Base-by-base conservation (phyloP, 2,888 invertebrate species). In the Tenodera sinensis region DNA sequence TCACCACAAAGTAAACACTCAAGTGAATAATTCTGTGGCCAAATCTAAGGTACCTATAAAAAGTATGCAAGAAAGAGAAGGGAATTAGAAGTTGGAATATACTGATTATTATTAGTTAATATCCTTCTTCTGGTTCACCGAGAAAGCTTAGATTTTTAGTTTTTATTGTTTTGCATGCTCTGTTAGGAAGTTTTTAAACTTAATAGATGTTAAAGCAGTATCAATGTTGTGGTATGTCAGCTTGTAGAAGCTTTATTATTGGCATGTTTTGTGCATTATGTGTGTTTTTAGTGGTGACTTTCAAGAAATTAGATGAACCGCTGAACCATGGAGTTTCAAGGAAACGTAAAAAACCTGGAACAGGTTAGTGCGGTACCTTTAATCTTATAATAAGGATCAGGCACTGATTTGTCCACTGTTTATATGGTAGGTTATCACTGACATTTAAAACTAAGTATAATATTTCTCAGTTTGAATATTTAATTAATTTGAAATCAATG, bases 311-410 rank as follows among this genome's bases (percentile, higher is more conserved):
- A 92, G 93, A 93, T 90, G 91, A 91, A 88, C 90, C 90, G 85
- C 88, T 88, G 90, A 91, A 90, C 91, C 90, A 89, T 89, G 91
- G 91, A 85, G 92, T 93, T 91, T 94, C 95, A 47, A 95, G 97
- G 92, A 97, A 97, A 93, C 94, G 97, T 92, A 97, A 97, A 94
- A 97, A 96, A 92, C 96, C 97, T 15, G 96, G 96, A 89, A 95
- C 94, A 93, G 94, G 95, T 96, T 94, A 93, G 94, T 94, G 90
- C 34, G 15, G 15, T 20, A 71, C 54, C 6, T 71, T 6, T 71
- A 71, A 25, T 83, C 54, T 12, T 90, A 88, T 89, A 42, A 42
- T 42, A 81, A 89, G 88, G 30, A 84, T 89, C 83, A 81, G 34
- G 47, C 42, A 88, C 34, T 85, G 27, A 27, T 25, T 25, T 71